Evolutionary conservation across 2,113 vertebrate genomes (phyloP).

Genomic region (Grammomys surdaster): DNA sequence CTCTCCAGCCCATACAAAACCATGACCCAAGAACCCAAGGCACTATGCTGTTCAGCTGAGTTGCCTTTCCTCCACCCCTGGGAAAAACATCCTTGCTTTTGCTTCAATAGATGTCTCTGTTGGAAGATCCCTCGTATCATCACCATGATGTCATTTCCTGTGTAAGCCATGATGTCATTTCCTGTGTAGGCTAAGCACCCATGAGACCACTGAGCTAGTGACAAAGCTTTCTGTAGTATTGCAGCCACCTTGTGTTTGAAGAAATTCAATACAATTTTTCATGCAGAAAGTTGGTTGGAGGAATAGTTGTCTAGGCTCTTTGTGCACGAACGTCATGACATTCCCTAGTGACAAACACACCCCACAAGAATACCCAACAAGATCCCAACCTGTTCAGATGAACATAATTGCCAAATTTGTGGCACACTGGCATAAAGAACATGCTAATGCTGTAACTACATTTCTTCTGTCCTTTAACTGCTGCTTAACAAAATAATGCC

Average conservation of each 20-base stretch:
- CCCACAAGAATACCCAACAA: not conserved
- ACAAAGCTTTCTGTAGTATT: not conserved
- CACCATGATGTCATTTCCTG: not conserved
- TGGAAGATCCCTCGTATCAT: not conserved
- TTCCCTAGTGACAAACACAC: not conserved
- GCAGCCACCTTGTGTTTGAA: not conserved
- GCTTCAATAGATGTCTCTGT: not conserved
- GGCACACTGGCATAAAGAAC: not conserved
- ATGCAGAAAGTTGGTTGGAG: not conserved
- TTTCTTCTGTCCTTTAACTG: not conserved
- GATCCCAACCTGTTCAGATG: not conserved
- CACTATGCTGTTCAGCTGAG: not conserved
- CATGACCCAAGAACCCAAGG: not conserved
- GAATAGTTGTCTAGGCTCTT: not conserved
- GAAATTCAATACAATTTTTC: not conserved
- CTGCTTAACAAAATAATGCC: not conserved
- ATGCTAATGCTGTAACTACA: not conserved
- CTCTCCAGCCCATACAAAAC: not conserved
- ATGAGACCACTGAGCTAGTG: not conserved
- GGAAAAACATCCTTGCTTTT: not conserved
- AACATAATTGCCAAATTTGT: not conserved
- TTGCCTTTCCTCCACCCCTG: no score
- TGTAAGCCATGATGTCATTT: not conserved
- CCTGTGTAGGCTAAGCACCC: not conserved
- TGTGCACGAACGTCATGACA: no score